Evolutionary conservation across 1,140 invertebrate genomes (phyloP).

Genomic region (Theocolax elegans): DNA sequence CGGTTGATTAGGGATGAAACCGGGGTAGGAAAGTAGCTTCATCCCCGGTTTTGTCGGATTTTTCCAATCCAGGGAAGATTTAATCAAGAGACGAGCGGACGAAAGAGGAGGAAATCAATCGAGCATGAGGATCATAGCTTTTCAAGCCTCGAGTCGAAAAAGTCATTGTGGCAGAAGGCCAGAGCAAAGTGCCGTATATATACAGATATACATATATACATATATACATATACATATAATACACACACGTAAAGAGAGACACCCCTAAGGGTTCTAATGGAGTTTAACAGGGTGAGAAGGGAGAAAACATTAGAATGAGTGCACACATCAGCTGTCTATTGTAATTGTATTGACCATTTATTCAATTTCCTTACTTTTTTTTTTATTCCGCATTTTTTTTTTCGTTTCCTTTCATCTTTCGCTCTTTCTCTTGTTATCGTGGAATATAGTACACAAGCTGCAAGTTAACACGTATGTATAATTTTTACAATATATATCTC

Average conservation of each 20-base stretch:
- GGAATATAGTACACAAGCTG: slow-evolving; percentile 67
- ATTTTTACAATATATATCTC: slow-evolving; percentile 69
- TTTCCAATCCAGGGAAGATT: slow-evolving; percentile 40
- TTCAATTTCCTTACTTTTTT: slow-evolving; percentile 50
- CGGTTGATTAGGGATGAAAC: slow-evolving; percentile 25
- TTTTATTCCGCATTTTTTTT: not conserved
- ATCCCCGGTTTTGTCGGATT: slow-evolving; percentile 18
- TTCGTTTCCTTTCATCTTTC: no score
- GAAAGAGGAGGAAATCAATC: slow-evolving; percentile 38
- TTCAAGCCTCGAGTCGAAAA: slow-evolving; percentile 25
- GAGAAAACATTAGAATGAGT: slow-evolving; percentile 33
- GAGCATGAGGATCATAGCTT: slow-evolving; percentile 38
- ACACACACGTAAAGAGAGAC: no score
- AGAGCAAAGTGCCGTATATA: no score
- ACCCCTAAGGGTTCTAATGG: no score
- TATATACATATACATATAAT: no score
- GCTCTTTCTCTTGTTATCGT: no score
- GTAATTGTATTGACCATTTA: slow-evolving; percentile 65
- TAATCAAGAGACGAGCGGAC: slow-evolving; percentile 35
- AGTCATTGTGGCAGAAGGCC: slow-evolving; percentile 39
- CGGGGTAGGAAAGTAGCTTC: slow-evolving; percentile 26
- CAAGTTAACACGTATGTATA: slow-evolving; percentile 68
- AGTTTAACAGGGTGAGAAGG: not conserved
- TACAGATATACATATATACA: no score
- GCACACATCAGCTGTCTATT: slow-evolving; percentile 38